phyloP scores from a whole-genome alignment of 2,888 invertebrate species.

The Tenthredo distinguenda region DNA sequence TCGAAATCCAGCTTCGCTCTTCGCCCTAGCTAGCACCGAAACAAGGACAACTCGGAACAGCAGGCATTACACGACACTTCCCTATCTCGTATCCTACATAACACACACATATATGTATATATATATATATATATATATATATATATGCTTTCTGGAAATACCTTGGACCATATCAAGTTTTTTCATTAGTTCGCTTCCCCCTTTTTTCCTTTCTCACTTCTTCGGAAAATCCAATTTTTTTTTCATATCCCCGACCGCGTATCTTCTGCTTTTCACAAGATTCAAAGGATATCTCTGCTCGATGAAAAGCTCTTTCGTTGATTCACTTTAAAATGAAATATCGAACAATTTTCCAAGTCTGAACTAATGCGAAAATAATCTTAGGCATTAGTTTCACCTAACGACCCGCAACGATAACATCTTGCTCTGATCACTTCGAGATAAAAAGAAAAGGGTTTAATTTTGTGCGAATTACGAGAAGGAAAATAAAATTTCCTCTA shows the following conservation, averaged over 20 bases:
- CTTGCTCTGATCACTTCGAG: not conserved
- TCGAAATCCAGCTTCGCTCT: slow-evolving; percentile 15
- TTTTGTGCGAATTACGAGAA: not conserved
- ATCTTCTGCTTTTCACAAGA: not conserved
- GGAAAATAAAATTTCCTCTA: not conserved
- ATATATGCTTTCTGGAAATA: not conserved
- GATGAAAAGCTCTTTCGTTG: not conserved
- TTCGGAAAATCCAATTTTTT: not conserved
- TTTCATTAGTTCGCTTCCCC: not conserved
- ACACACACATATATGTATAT: no score
- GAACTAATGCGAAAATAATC: not conserved
- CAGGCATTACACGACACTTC: slow-evolving; percentile 27
- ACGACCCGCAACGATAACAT: not conserved
- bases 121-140: no score
- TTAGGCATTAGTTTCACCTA: not conserved
- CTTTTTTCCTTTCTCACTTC: not conserved
- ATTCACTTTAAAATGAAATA: not conserved
- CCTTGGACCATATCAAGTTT: not conserved
- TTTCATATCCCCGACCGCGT: not conserved
- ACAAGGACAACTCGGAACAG: slow-evolving; percentile 14
- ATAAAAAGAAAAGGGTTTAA: not conserved
- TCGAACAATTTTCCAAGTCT: not conserved
- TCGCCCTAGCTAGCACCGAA: slow-evolving; percentile 9
- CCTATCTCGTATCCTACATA: slow-evolving; percentile 1
- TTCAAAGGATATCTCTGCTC: not conserved